Percentiles rank a stretch among this genome's conserved stretches.
phyloP scores from a whole-genome alignment of 2,113 vertebrate species.

The Gnathonemus longibarbis region DNA sequence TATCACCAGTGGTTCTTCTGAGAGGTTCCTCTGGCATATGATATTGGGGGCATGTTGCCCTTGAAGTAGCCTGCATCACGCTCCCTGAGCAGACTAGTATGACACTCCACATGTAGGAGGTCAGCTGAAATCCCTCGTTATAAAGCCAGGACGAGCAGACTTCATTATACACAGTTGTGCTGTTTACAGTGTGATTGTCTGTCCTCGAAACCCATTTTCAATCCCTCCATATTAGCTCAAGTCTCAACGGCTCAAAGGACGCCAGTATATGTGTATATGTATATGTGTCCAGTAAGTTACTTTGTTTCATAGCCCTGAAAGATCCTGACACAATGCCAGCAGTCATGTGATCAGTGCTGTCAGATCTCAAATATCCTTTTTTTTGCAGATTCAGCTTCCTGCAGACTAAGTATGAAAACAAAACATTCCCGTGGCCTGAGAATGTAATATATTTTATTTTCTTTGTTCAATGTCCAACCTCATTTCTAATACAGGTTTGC shows the following conservation, averaged over 20 bases:
- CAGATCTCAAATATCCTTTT: background rate
- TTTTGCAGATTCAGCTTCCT: background rate
- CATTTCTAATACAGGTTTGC: background rate
- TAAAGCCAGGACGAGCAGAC: background rate
- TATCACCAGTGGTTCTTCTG: background rate
- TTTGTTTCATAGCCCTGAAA: background rate
- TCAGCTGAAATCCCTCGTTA: background rate
- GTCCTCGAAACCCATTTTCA: background rate
- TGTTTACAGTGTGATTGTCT: background rate
- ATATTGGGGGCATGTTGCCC: background rate
- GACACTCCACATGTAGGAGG: background rate
- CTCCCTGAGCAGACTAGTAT: background rate
- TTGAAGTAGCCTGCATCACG: background rate
- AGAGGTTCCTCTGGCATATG: background rate
- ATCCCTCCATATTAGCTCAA: background rate
- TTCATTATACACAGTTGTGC: background rate
- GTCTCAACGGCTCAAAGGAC: background rate
- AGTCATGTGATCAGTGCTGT: background rate
- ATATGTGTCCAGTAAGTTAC: background rate
- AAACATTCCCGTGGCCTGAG: background rate
- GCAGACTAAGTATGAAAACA: background rate
- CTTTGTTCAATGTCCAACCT: background rate
- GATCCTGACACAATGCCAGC: background rate
- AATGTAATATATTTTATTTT: background rate
- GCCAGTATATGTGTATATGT: background rate